Evolutionary conservation across 2,888 invertebrate species (phyloP), one percentile per base, ranked within the genome.

Genomic region (Eristalinus sepulchralis): DNA sequence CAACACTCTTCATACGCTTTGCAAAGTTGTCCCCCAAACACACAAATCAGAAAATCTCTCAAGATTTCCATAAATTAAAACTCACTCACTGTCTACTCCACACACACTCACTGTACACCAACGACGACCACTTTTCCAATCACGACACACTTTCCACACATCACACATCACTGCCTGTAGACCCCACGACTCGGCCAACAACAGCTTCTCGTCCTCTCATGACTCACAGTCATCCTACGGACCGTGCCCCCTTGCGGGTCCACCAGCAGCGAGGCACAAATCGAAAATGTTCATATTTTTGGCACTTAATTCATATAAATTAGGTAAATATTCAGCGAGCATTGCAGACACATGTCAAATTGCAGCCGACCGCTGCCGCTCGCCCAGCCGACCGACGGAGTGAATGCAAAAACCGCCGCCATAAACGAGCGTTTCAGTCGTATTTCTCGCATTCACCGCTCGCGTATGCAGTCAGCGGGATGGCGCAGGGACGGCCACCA

Each of bases 241-340:
- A 17, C 17, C 47, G 47, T 17, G 17, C 17, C 17, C 59, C 39
- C 22, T 8, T 17, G 31, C 36, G 59, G n/a, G 11, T 31, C 11
- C 64, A 39, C 33, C 63, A 57, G 53, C 24, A 39, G 10, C 68
- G 33, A 13, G 34, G 53, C 64, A 75, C 31, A 59, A 68, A 82
- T 82, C 73, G 80, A 75, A 73, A 83, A 79, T 77, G 59, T 83
- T 88, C 88, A 88, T 88, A 88, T 88, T 88, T 88, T 85, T 88
- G 88, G 88, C 88, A 88, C 84, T 88, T 82, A 87, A 87, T 88
- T 88, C 85, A 72, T 88, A 88, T 86, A 87, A 88, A 88, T 88
- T 85, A 83, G 83, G 78, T 82, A 87, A 88, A 88, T 83, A 83
- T 88, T 81, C 87, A 83, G 78, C 86, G 75, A 63, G 75, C 85